Conservation (phyloP, 1,140 invertebrate species). For the Phortica variegata region DNA sequence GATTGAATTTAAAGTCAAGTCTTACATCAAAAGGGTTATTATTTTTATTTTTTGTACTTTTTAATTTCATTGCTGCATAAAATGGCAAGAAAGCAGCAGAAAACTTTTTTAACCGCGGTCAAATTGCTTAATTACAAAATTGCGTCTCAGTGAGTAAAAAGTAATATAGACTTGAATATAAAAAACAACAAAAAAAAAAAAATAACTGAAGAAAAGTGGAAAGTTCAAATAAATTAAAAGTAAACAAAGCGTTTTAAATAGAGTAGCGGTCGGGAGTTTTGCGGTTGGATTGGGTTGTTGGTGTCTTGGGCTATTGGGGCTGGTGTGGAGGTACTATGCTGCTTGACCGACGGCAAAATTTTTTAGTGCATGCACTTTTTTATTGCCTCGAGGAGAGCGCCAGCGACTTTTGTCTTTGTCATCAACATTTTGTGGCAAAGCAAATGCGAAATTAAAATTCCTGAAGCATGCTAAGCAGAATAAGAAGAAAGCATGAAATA, state of each 20-base stretch:
- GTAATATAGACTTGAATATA: not conserved
- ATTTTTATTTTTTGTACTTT: no score
- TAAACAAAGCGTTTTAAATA: constrained; percentile 53
- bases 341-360: not conserved
- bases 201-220: not conserved
- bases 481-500: not conserved
- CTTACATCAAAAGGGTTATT: no score
- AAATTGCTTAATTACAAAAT: constrained; percentile 55
- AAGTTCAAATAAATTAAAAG: constrained; percentile 47
- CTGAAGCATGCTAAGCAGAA: constrained; percentile 37
- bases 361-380: constrained; percentile 19
- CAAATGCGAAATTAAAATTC: constrained; percentile 51
- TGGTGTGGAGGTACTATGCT: not conserved
- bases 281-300: no score
- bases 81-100: constrained; percentile 17
- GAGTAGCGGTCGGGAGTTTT: no score
- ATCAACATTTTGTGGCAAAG: constrained; percentile 21
- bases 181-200: constrained; percentile 10
- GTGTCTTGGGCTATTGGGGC: no score
- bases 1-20: no score
- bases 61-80: constrained; percentile 50
- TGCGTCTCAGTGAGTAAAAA: constrained; percentile 15
- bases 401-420: constrained; percentile 19
- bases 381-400: constrained; percentile 21
- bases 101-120: constrained; percentile 29